Percentiles rank a stretch among this genome's conserved stretches.
Evolutionary conservation across 2,888 invertebrate genomes (phyloP).

Genomic region (Drosophila diplacantha): DNA sequence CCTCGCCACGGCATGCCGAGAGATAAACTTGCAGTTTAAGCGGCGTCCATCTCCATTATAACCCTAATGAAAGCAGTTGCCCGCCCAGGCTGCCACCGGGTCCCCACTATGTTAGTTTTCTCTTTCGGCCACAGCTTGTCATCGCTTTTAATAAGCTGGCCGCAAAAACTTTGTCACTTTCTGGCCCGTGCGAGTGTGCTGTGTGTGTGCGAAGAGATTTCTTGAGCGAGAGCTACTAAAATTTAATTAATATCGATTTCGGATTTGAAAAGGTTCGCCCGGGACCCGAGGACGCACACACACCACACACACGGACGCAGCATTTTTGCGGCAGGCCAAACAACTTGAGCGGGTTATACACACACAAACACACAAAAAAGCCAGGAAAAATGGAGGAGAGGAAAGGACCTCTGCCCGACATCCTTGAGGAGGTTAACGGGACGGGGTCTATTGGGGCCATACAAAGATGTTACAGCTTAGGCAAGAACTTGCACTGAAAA

Average conservation of each 20-base stretch:
- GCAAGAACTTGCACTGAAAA: conserved; percentile 69
- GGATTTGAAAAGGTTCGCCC: conserved; percentile 66
- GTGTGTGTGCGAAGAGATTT: conserved; percentile 20
- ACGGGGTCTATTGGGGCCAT: conserved; percentile 28
- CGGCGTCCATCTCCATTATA: conserved; percentile 45
- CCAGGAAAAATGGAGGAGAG: conserved; percentile 23
- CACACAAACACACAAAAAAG: conserved; percentile 29
- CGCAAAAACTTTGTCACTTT: conserved; percentile 58
- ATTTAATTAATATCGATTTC: conserved; percentile 73
- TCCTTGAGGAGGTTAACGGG: conserved; percentile 9
- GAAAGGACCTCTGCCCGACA: conserved; percentile 18
- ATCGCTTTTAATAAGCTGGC: conserved; percentile 69
- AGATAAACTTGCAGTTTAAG: conserved; percentile 43
- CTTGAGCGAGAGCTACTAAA: conserved; percentile 66
- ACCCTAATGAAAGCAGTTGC: conserved; percentile 40
- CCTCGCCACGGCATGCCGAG: conserved; percentile 19
- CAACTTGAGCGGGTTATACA: conserved; percentile 62
- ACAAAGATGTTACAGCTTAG: conserved; percentile 71
- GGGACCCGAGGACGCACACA: conserved; percentile 14
- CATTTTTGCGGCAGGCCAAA: conserved; percentile 63
- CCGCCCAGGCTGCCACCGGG: not conserved
- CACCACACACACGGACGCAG: conserved; percentile 5
- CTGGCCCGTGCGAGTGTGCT: conserved; percentile 10
- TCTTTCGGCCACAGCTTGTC: conserved; percentile 58
- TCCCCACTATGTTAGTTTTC: conserved; percentile 3